Evolutionary conservation across 2,797 vertebrate species (phyloP).

Genomic region (Acipenser ruthenus): DNA sequence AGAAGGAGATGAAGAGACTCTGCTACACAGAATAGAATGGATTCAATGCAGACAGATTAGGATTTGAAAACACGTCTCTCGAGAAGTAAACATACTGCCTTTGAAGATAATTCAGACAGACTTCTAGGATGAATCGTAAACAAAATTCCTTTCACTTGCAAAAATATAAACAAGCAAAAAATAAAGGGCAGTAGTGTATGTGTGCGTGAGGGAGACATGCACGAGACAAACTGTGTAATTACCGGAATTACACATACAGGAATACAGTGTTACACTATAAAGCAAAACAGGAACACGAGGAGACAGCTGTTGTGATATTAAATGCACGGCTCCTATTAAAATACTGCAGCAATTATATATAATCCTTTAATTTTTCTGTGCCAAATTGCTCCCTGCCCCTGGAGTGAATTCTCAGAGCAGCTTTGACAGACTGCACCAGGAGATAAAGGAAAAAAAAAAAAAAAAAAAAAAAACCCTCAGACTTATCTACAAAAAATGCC

Average conservation of each 20-base stretch:
- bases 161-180: too few species aligned
- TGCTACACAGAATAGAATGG: too few species aligned
- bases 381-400: neutral
- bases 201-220: neutral
- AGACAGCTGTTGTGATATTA: constrained; percentile 1
- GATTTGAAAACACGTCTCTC: neutral
- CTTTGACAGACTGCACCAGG: neutral
- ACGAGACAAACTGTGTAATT: neutral
- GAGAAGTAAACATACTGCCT: neutral
- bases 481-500: neutral
- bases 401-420: neutral
- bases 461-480: neutral
- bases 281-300: constrained; percentile 8
- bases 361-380: constrained; percentile 1
- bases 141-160: too few species aligned
- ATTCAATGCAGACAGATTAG: neutral
- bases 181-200: too few species aligned
- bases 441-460: neutral
- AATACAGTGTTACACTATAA: constrained; percentile 4
- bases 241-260: neutral
- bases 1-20: neutral
- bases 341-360: neutral
- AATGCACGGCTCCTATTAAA: neutral
- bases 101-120: neutral
- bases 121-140: too few species aligned